phyloP scores from a whole-genome alignment of 2,113 vertebrate genomes.

The Lampris megalopsis region DNA sequence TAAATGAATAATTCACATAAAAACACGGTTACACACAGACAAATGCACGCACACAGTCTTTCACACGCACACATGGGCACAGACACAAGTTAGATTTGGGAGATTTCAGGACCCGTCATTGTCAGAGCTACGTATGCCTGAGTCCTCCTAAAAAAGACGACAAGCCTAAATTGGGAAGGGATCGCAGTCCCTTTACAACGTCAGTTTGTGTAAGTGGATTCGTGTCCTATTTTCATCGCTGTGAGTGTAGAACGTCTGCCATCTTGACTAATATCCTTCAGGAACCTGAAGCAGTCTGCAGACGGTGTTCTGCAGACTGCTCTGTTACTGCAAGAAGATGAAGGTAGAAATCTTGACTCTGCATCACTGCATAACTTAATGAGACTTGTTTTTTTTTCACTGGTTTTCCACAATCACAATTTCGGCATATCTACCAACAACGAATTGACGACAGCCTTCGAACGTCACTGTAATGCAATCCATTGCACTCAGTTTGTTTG shows the following conservation, averaged over 20 bases:
- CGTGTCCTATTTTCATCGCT: background rate
- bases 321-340: background rate
- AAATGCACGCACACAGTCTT: background rate
- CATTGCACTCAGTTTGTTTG: background rate
- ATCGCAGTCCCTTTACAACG: constrained; percentile 18
- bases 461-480: constrained; percentile 7
- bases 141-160: constrained; percentile 38
- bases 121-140: constrained; percentile 25
- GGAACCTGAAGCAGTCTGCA: background rate
- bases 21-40: constrained; percentile 9
- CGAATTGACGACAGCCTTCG: background rate
- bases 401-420: constrained; percentile 9
- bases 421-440: background rate
- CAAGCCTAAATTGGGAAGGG: background rate
- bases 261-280: background rate
- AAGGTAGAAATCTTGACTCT: too few species aligned
- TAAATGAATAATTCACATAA: constrained; percentile 52
- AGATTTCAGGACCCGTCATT: constrained; percentile 54
- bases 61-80: constrained; percentile 10
- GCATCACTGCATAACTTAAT: too few species aligned
- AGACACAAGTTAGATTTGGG: constrained; percentile 44
- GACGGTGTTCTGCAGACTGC: background rate
- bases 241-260: background rate
- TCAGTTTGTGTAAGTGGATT: constrained; percentile 5
- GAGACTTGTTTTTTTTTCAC: background rate